Evolutionary conservation across 2,113 vertebrate genomes (phyloP).

Genomic region (Oceanodroma tethys): DNA sequence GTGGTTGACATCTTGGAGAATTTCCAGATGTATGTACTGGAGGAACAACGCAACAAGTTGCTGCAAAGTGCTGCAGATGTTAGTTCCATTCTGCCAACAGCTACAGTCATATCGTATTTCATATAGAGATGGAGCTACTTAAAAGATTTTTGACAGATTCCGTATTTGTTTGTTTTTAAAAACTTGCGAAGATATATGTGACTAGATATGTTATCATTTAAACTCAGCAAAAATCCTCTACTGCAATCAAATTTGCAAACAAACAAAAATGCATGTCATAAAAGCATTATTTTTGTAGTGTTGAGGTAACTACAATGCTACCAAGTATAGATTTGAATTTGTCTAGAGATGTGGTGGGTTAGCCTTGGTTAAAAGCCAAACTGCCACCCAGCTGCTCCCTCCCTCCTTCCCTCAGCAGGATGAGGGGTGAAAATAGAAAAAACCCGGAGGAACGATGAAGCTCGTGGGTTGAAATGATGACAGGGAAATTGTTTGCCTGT

Average conservation of each 20-base stretch:
- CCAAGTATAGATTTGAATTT: neutral
- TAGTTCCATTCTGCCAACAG: neutral
- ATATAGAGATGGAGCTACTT: neutral
- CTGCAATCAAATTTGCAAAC: neutral
- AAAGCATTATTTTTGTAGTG: neutral
- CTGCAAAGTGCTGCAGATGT: neutral
- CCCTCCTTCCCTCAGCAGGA: neutral
- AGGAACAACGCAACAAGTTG: neutral
- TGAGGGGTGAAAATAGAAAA: neutral
- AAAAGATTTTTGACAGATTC: neutral
- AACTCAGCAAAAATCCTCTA: neutral
- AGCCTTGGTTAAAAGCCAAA: neutral
- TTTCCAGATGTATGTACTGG: neutral
- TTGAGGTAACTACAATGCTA: neutral
- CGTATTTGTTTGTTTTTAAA: neutral
- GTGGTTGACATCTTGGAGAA: neutral
- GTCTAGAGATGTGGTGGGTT: neutral
- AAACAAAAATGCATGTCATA: neutral
- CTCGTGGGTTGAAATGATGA: neutral
- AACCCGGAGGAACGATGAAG: fast-evolving
- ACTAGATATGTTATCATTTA: neutral
- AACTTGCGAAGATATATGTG: neutral
- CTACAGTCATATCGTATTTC: neutral
- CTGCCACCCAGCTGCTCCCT: neutral
- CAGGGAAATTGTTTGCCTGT: neutral